A percentile compares a stretch with the other conserved stretches of the same genome.
Evolutionary conservation across 2,888 invertebrate genomes (phyloP).

Genomic region (Drosophila histrio): DNA sequence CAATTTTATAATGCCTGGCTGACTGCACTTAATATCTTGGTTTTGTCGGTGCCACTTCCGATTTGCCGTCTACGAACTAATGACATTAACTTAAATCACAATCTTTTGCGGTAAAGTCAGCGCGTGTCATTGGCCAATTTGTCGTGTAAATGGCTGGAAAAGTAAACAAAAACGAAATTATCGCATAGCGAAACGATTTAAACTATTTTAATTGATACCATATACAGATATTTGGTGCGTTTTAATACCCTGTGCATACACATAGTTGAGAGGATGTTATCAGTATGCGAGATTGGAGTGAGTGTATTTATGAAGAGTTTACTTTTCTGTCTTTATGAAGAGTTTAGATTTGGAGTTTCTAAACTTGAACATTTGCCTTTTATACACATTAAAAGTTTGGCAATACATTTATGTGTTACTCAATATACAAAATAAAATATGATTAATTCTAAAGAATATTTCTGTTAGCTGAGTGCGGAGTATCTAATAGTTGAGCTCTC

Average conservation of each 20-base stretch:
- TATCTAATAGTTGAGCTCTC: no score
- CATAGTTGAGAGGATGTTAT: not conserved
- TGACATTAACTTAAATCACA: conserved; percentile 66
- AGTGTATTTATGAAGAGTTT: no score
- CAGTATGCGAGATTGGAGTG: not conserved
- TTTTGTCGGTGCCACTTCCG: conserved; percentile 62
- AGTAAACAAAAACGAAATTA: conserved; percentile 54
- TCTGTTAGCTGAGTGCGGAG: no score
- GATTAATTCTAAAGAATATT: no score
- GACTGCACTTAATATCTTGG: conserved; percentile 21
- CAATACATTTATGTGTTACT: no score
- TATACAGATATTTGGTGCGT: conserved; percentile 33
- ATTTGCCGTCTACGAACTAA: conserved; percentile 26
- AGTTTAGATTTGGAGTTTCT: not conserved
- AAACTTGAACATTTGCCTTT: no score
- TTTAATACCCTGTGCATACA: not conserved
- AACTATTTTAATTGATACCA: conserved; percentile 75
- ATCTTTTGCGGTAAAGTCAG: conserved; percentile 58
- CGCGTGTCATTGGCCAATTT: conserved; percentile 69
- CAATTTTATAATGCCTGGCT: conserved; percentile 51
- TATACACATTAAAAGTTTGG: no score
- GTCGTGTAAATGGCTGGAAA: conserved; percentile 35
- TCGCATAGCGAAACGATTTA: conserved; percentile 41
- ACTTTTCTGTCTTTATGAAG: not conserved
- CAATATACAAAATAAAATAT: no score